These are phyloP conservation scores for Drosophila rufa DNA, from an alignment of 1,140 invertebrate species.

Conservation along the genomic window DNA sequence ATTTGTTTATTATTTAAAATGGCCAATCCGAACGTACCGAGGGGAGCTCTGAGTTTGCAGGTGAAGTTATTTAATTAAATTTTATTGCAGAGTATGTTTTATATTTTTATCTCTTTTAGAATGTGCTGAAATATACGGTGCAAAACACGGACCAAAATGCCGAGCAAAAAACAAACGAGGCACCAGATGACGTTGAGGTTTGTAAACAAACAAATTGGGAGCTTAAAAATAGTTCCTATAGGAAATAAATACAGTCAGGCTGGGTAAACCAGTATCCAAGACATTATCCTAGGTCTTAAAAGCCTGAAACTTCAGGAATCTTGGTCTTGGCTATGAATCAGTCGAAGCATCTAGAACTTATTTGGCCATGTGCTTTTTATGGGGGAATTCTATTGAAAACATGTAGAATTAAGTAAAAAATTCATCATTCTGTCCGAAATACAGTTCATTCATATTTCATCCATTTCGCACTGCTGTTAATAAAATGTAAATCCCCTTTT, in stretches of 20 bases:
- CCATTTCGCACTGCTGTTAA: too few relatives aligned
- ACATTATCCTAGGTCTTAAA: background rate
- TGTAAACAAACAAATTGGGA: background rate
- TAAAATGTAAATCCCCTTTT: background rate
- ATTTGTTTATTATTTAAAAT: slow-evolving; percentile 18
- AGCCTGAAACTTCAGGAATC: background rate
- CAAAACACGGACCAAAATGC: slow-evolving; percentile 22
- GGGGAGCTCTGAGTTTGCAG: slow-evolving; percentile 57
- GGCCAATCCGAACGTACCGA: slow-evolving; percentile 26
- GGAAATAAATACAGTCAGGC: too few relatives aligned
- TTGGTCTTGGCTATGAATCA: background rate
- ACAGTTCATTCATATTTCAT: background rate
- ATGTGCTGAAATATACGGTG: slow-evolving; percentile 52
- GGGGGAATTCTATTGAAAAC: background rate
- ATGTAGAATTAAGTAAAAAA: background rate
- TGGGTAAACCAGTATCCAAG: background rate
- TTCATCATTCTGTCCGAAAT: background rate
- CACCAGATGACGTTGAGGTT: slow-evolving; percentile 39
- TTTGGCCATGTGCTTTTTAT: slow-evolving; percentile 14
- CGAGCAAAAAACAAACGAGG: background rate
- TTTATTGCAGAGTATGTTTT: too few relatives aligned
- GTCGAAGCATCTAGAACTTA: slow-evolving; percentile 25
- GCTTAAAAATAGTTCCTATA: background rate
- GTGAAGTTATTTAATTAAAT: background rate
- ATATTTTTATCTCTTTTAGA: slow-evolving; percentile 16